A percentile compares a stretch with the other conserved stretches of the same genome.
phyloP scores from a whole-genome alignment of 2,888 invertebrate genomes.

The Cosmorhoe ocellata region DNA sequence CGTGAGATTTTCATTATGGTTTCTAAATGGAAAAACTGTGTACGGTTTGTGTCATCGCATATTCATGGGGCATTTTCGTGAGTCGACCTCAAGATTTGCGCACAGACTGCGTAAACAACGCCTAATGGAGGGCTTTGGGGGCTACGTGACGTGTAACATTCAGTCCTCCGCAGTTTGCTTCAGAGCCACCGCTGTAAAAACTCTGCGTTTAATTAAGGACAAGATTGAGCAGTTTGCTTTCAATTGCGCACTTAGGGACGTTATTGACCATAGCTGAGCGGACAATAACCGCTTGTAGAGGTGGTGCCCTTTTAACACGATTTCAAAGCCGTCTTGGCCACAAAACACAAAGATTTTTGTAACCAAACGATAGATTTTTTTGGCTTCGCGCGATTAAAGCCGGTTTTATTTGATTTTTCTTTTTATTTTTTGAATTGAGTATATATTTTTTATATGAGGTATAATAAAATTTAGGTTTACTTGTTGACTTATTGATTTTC shows the following conservation, averaged over 20 bases:
- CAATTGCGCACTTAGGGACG: conserved; percentile 5
- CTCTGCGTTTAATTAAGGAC: conserved; percentile 30
- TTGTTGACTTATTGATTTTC: no score
- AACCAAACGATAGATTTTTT: no score
- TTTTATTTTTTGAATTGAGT: no score
- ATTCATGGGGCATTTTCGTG: conserved; percentile 81
- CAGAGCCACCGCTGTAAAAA: conserved; percentile 26
- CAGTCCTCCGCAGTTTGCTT: conserved; percentile 58
- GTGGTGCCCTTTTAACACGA: not conserved
- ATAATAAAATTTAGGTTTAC: no score
- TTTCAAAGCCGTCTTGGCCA: no score
- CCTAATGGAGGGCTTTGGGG: conserved; percentile 77
- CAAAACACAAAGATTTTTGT: no score
- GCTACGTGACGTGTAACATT: conserved; percentile 71
- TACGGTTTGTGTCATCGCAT: conserved; percentile 81
- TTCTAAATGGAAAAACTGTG: conserved; percentile 81
- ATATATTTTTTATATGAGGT: no score
- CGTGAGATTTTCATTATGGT: conserved; percentile 76
- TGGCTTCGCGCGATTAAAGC: no score
- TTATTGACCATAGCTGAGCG: conserved; percentile 2
- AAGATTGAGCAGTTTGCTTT: conserved; percentile 24
- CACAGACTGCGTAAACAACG: conserved; percentile 76
- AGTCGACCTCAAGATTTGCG: conserved; percentile 80
- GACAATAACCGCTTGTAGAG: not conserved
- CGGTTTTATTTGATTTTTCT: no score